Percentiles rank a stretch among this genome's conserved stretches.
phyloP scores from a whole-genome alignment of 2,888 invertebrate genomes.

The Patella caerulea region DNA sequence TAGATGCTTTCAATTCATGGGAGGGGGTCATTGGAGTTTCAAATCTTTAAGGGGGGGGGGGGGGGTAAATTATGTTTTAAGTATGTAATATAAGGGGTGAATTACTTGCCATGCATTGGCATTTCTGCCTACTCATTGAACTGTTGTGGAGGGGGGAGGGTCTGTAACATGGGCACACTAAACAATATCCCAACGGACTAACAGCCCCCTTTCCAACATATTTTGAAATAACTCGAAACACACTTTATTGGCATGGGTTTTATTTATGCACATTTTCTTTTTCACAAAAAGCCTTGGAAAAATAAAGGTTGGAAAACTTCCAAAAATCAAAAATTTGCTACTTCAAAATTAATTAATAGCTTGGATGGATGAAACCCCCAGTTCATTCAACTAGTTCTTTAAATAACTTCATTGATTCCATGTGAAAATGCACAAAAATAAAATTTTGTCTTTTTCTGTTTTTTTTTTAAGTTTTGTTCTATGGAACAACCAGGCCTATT shows the following conservation, averaged over 20 bases:
- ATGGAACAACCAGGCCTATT: background rate
- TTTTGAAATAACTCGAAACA: too few relatives aligned
- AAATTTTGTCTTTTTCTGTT: background rate
- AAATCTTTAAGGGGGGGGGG: too few relatives aligned
- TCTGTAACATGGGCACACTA: background rate
- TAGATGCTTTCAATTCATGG: too few relatives aligned
- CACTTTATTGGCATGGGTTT: constrained; percentile 18
- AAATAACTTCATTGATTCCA: background rate
- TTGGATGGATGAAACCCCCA: constrained; percentile 21
- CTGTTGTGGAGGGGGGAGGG: too few relatives aligned
- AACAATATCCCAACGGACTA: too few relatives aligned
- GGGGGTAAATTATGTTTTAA: too few relatives aligned
- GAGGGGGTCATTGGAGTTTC: too few relatives aligned
- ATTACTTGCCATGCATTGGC: too few relatives aligned
- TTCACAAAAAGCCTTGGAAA: constrained; percentile 25
- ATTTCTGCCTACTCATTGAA: too few relatives aligned
- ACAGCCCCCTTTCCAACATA: too few relatives aligned
- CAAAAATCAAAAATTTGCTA: constrained; percentile 24
- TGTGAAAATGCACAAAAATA: constrained; percentile 2
- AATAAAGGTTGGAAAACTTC: constrained; percentile 26
- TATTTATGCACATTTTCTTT: constrained; percentile 28
- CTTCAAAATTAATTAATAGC: constrained; percentile 19
- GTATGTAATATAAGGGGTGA: too few relatives aligned
- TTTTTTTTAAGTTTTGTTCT: background rate
- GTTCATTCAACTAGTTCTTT: background rate